Evolutionary conservation across 2,888 invertebrate species (phyloP).

Genomic region (Hemaris fuciformis): DNA sequence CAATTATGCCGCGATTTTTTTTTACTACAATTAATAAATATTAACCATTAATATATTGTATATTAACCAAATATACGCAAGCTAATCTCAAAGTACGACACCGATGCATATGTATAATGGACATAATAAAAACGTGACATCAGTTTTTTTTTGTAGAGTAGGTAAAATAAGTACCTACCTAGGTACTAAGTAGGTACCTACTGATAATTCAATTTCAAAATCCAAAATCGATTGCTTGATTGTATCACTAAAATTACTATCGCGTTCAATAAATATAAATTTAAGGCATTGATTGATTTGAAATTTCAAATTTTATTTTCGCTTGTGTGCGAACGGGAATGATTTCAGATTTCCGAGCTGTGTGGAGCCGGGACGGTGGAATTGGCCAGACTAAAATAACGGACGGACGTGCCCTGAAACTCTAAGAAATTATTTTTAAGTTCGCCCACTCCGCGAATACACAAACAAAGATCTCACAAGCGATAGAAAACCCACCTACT

Average conservation of each 20-base stretch:
- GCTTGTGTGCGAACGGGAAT: constrained; percentile 13
- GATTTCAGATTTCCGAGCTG: constrained; percentile 54
- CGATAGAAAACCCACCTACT: constrained; percentile 20
- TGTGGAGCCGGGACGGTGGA: constrained; percentile 54
- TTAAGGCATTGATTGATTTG: constrained; percentile 14
- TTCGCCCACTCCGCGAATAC: constrained; percentile 37
- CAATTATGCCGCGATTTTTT: too few relatives aligned
- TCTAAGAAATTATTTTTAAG: constrained; percentile 66
- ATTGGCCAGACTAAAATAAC: constrained; percentile 70
- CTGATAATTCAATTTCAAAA: too few relatives aligned
- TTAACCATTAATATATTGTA: too few relatives aligned
- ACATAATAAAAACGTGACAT: too few relatives aligned
- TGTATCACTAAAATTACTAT: background rate
- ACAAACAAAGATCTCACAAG: constrained; percentile 36
- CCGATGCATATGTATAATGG: too few relatives aligned
- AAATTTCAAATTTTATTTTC: constrained; percentile 24
- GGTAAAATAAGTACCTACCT: too few relatives aligned
- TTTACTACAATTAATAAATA: too few relatives aligned
- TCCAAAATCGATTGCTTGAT: too few relatives aligned
- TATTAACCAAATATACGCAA: too few relatives aligned
- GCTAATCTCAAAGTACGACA: too few relatives aligned
- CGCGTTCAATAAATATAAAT: background rate
- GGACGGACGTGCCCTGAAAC: constrained; percentile 69
- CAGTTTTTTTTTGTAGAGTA: too few relatives aligned
- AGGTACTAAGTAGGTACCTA: too few relatives aligned